Percentiles rank a stretch among this genome's conserved stretches.
These are phyloP conservation scores for Melitaea athalia DNA, from an alignment of 2,888 invertebrate genomes.

Conservation along the genomic window DNA sequence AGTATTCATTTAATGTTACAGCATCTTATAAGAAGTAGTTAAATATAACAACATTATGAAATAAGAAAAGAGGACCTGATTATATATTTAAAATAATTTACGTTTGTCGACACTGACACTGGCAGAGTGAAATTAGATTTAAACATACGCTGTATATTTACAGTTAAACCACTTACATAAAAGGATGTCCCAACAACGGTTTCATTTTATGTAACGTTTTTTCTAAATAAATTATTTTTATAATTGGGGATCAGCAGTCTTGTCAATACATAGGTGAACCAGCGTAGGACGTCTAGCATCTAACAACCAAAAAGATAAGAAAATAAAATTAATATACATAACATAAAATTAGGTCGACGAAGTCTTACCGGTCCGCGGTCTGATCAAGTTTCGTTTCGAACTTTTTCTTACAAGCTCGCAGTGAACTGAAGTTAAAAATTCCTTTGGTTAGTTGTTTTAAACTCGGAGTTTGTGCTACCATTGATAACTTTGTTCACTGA, in stretches of 20 bases:
- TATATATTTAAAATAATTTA: too few species aligned
- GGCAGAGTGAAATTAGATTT: too few species aligned
- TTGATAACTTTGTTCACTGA: conserved; percentile 16
- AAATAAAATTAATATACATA: conserved; percentile 4
- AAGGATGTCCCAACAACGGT: too few species aligned
- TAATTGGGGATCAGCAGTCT: too few species aligned
- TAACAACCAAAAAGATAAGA: background rate
- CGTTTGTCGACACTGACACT: too few species aligned
- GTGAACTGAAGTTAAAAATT: conserved; percentile 28
- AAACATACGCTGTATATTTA: too few species aligned
- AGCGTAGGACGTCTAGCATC: background rate
- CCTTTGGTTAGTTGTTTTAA: conserved; percentile 25
- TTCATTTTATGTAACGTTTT: too few species aligned
- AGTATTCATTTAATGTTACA: background rate
- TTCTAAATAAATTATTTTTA: too few species aligned
- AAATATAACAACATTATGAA: too few species aligned
- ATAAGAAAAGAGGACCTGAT: too few species aligned
- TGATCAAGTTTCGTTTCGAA: conserved; percentile 10
- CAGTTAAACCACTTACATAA: too few species aligned
- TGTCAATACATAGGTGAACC: background rate
- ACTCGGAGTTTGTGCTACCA: conserved; percentile 19
- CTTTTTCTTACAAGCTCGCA: conserved; percentile 21
- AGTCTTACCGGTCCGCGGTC: conserved; percentile 22
- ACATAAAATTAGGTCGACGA: conserved; percentile 29
- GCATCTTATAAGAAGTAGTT: too few species aligned